Conservation (phyloP, 2,888 invertebrate species). For the Penaeus monodon region DNA sequence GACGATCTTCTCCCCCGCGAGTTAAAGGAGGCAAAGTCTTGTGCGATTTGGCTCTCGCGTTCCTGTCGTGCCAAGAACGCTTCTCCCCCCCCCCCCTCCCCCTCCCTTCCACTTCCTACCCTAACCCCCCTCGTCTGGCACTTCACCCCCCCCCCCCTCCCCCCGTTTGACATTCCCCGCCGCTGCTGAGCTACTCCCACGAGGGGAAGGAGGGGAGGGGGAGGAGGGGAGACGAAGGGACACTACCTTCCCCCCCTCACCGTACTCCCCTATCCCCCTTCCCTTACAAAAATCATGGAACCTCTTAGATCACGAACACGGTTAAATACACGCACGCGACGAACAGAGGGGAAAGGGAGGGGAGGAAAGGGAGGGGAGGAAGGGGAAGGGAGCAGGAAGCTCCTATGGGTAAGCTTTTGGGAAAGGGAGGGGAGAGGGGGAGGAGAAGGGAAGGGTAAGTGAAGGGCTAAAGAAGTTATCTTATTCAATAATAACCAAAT, state of each 20-base stretch:
- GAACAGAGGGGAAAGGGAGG: background rate
- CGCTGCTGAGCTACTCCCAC: slow-evolving; percentile 5
- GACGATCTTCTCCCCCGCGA: no score
- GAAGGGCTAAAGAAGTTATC: no score
- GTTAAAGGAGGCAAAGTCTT: background rate
- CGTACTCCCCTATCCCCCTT: no score
- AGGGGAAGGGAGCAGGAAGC: background rate
- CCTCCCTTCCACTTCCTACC: no score
- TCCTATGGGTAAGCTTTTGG: background rate
- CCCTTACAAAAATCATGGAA: no score
- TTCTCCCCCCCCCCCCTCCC: background rate
- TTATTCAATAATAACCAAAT: background rate
- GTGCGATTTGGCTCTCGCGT: background rate
- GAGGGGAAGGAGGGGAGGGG: background rate
- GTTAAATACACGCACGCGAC: background rate
- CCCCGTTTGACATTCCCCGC: slow-evolving; percentile 24
- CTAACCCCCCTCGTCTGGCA: no score
- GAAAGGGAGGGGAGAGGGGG: background rate
- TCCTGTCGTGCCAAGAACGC: slow-evolving; percentile 21
- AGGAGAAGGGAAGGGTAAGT: background rate
- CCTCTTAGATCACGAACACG: no score
- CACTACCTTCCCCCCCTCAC: no score
- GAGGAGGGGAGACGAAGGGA: background rate
- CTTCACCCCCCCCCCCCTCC: no score
- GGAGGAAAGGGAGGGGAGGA: background rate